Evolutionary conservation across 2,797 vertebrate genomes (phyloP), one percentile per base, ranked within the genome.

Genomic region (Pogonophryne albipinna): DNA sequence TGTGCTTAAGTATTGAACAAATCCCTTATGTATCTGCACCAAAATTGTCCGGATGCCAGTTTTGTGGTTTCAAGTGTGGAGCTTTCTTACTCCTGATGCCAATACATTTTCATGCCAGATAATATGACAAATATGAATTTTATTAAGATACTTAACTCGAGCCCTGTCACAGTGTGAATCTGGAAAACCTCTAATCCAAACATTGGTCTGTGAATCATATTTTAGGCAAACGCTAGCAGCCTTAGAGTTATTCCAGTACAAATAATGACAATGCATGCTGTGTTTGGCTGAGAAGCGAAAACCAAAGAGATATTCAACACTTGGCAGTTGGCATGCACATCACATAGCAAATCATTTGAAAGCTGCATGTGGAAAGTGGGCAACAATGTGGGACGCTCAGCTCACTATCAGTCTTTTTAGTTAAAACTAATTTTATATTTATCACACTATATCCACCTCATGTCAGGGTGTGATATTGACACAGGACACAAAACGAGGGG

Each of bases 271-370:
- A 27, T 4, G 10, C 55, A 51, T 58, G 75, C 65, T 76, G 71
- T 75, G 51, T 75, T 78, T 80, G 80, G 71, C 71, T 4, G 49
- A 23, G 42, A 47, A 8, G 0, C 7, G 1, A 51, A 75, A 78
- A 63, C 9, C 51, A 68, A 38, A 38, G 68, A 58, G 56, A 56
- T 66, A 49, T 70, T 81, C 47, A 57, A 17, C 61, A 68, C 57
- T 81, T 79, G 74, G 69, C 61, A 68, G 52, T 81, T 79, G 74
- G 69, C 23, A 3, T 44, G 11, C 13, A 66, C 55, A 19, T 51
- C 20, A 66, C 49, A 42, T 61, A 63, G 68, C 56, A 52, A 65
- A 66, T 70, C 47, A 52, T 69, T 6, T 45, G 31, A 70, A 16
- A 47, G 17, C 55, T 57, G 31, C 15, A 19, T 42, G 55, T 27